These are phyloP conservation scores for Cosmorhoe ocellata DNA, from an alignment of 2,888 invertebrate genomes.

Conservation along the genomic window DNA sequence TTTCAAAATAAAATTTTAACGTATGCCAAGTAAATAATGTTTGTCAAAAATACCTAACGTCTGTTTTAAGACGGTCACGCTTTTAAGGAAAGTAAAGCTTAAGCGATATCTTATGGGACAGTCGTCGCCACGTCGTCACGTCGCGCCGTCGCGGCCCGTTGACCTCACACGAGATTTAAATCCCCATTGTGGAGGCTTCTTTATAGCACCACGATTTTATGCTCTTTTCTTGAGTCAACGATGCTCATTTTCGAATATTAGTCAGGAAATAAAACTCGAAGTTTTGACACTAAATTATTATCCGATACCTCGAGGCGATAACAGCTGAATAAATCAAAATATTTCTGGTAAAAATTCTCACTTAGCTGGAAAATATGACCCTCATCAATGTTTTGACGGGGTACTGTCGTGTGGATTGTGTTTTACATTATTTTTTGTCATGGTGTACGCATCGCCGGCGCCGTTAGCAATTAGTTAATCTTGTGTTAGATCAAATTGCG, in stretches of 20 bases:
- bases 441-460: conserved; percentile 54
- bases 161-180: conserved; percentile 53
- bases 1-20: too few relatives aligned
- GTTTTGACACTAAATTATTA: conserved; percentile 53
- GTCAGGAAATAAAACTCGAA: conserved; percentile 61
- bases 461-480: conserved; percentile 70
- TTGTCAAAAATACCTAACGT: too few relatives aligned
- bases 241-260: conserved; percentile 53
- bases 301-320: conserved; percentile 48
- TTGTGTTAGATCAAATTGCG: conserved; percentile 62
- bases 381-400: conserved; percentile 40
- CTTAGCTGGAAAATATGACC: conserved; percentile 32
- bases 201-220: conserved; percentile 52
- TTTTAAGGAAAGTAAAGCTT: too few relatives aligned
- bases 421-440: conserved; percentile 51
- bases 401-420: conserved; percentile 38
- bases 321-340: conserved; percentile 47
- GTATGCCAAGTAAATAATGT: too few relatives aligned
- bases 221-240: conserved; percentile 43
- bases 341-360: conserved; percentile 38
- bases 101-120: too few relatives aligned
- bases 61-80: too few relatives aligned
- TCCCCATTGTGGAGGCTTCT: conserved; percentile 54
- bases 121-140: too few relatives aligned
- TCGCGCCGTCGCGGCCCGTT: conserved; percentile 30